Evolutionary conservation across 1,140 invertebrate genomes (phyloP).

Genomic region (Papilio aristodemus): DNA sequence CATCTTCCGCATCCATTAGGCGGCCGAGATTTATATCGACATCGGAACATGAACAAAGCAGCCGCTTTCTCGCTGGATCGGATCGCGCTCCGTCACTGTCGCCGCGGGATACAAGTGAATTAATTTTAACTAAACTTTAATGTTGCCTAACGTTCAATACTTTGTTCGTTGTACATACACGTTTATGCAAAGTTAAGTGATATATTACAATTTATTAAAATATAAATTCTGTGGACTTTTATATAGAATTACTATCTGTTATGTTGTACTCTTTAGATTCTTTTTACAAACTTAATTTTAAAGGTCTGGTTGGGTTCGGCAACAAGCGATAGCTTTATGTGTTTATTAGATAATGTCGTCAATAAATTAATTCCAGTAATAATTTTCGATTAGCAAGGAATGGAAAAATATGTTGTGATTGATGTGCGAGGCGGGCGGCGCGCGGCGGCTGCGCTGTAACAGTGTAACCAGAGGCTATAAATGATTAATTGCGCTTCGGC

Average conservation of each 20-base stretch:
- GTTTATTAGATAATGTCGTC: neutral
- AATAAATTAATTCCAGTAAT: constrained; percentile 7
- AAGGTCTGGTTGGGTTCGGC: too few relatives aligned
- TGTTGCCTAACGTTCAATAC: neutral
- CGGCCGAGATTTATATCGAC: neutral
- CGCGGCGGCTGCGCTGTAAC: neutral
- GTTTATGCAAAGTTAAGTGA: constrained; percentile 4
- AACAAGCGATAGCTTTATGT: neutral
- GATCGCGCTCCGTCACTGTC: constrained; percentile 27
- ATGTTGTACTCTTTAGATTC: too few relatives aligned
- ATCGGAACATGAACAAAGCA: constrained; percentile 5
- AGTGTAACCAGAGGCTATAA: constrained; percentile 31
- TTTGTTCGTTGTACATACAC: neutral
- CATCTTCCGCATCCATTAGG: constrained; percentile 18
- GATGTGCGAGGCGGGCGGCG: neutral
- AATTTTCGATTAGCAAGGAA: constrained; percentile 14
- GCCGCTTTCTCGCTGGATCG: constrained; percentile 25
- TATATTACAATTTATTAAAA: neutral
- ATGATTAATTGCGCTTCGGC: constrained; percentile 18
- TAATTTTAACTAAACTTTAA: constrained; percentile 26
- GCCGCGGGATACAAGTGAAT: constrained; percentile 9
- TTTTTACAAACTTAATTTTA: too few relatives aligned
- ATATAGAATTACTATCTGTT: too few relatives aligned
- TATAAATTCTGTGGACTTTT: neutral
- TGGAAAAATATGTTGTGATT: constrained; percentile 24